These are phyloP conservation scores for Sipha flava DNA, from an alignment of 1,140 invertebrate genomes.

Conservation along the genomic window DNA sequence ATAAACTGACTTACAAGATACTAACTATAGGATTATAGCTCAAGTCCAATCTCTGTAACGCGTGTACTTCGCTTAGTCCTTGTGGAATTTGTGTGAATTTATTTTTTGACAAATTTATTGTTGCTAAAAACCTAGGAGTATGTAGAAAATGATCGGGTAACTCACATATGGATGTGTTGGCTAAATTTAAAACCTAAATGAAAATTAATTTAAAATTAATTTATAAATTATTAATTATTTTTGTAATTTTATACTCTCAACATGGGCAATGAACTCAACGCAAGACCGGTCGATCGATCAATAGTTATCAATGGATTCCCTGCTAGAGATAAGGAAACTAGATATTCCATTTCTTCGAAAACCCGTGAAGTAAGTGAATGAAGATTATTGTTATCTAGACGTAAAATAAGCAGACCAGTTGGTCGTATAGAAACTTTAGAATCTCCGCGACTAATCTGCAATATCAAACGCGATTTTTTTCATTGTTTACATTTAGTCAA, in stretches of 20 bases:
- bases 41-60: conserved; percentile 53
- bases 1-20: conserved; percentile 41
- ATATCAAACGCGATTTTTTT: no score
- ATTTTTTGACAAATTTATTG: conserved; percentile 62
- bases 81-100: conserved; percentile 52
- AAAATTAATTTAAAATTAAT: no score
- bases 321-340: conserved; percentile 57
- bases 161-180: conserved; percentile 52
- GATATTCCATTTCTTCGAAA: conserved; percentile 58
- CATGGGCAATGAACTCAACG: conserved; percentile 53
- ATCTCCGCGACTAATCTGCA: neutral
- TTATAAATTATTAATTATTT: no score
- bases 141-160: conserved; percentile 58
- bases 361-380: conserved; percentile 57
- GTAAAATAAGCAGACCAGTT: conserved; percentile 48
- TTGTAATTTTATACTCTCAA: conserved; percentile 58
- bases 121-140: conserved; percentile 53
- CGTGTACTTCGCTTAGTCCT: conserved; percentile 51
- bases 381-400: conserved; percentile 56
- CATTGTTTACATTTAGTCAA: neutral
- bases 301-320: conserved; percentile 58
- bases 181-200: conserved; percentile 57
- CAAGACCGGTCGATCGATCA: conserved; percentile 51
- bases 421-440: neutral
- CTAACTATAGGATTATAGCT: conserved; percentile 58